Conservation (phyloP, 2,888 invertebrate species). For the Unio delphinus region DNA sequence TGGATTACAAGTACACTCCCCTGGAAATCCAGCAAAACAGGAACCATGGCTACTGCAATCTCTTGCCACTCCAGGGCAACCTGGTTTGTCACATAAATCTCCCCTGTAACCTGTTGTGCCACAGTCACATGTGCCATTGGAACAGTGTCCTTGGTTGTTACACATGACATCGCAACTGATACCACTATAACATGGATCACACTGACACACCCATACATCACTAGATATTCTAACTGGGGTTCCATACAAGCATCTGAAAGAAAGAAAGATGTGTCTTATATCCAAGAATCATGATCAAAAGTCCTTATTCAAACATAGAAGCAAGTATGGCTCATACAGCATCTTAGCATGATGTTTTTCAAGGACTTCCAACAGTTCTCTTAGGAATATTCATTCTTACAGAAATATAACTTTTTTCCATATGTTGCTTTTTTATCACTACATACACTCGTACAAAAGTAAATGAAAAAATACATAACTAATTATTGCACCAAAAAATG, state of each 20-base stretch:
- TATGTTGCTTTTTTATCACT: no score
- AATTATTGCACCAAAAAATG: no score
- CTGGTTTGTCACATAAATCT: constrained; percentile 36
- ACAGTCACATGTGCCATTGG: constrained; percentile 36
- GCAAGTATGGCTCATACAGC: no score
- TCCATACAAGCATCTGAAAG: constrained; percentile 2
- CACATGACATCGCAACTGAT: constrained; percentile 27
- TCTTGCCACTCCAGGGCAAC: constrained; percentile 45
- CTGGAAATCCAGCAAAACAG: constrained; percentile 36
- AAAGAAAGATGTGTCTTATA: no score
- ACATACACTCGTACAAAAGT: no score
- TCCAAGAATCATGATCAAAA: no score
- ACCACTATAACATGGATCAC: constrained; percentile 43
- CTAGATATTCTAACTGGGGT: constrained; percentile 5
- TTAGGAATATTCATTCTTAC: no score
- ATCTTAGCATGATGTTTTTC: no score
- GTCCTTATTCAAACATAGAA: no score
- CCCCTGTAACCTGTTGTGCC: constrained; percentile 46
- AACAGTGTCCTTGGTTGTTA: constrained; percentile 26
- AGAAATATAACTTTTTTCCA: no score
- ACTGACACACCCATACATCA: constrained; percentile 40
- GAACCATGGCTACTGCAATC: constrained; percentile 49
- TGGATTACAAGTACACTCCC: constrained; percentile 41
- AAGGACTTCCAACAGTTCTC: no score
- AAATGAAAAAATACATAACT: no score